phyloP scores from a whole-genome alignment of 2,888 invertebrate genomes.

The Malthinus flaveolus region DNA sequence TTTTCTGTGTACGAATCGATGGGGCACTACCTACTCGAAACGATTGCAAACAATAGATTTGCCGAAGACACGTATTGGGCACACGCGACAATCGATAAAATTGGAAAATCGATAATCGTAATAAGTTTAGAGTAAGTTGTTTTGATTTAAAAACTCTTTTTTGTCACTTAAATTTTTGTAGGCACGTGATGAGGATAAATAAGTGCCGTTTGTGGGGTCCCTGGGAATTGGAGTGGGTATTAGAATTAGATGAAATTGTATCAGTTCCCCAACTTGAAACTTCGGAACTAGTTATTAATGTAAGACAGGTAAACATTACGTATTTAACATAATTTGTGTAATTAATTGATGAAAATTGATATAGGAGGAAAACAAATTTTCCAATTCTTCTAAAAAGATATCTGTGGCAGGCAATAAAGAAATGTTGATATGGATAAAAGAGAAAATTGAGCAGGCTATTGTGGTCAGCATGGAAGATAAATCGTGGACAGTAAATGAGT shows the following conservation, averaged over 20 bases:
- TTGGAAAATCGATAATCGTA: conserved; percentile 67
- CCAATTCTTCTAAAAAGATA: conserved; percentile 65
- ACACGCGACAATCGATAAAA: conserved; percentile 64
- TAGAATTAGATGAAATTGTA: conserved; percentile 72
- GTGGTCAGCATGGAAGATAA: conserved; percentile 75
- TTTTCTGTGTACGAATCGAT: conserved; percentile 73
- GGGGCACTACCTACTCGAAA: conserved; percentile 67
- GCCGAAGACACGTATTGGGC: conserved; percentile 72
- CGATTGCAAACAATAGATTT: conserved; percentile 67
- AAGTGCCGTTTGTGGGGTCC: conserved; percentile 70
- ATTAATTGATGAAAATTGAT: background rate
- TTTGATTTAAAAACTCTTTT: background rate
- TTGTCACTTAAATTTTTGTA: conserved; percentile 46
- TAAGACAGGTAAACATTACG: conserved; percentile 67
- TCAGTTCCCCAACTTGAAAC: conserved; percentile 64
- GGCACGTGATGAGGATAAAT: conserved; percentile 73
- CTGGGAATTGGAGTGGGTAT: conserved; percentile 78
- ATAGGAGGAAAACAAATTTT: conserved; percentile 43
- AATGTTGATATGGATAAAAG: conserved; percentile 70
- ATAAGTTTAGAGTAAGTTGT: conserved; percentile 68
- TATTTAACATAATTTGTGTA: background rate
- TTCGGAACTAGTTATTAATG: conserved; percentile 68
- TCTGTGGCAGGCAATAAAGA: conserved; percentile 67
- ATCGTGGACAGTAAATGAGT: conserved; percentile 54
- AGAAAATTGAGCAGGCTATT: conserved; percentile 75